Percentiles rank a stretch among this genome's conserved stretches.
phyloP scores from a whole-genome alignment of 2,888 invertebrate species.

The Trachelus troglodyta region DNA sequence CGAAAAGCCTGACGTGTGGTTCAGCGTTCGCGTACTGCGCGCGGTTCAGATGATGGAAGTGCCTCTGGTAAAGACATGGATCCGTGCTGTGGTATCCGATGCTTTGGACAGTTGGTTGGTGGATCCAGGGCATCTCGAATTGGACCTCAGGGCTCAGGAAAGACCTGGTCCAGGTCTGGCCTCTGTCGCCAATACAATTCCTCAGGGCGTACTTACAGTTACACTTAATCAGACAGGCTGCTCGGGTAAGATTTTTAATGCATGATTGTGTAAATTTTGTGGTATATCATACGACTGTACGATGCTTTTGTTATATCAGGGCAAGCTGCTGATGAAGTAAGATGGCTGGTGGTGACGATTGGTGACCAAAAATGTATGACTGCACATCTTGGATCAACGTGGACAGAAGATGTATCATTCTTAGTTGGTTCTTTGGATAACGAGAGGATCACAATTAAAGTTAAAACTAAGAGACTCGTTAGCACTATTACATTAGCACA shows the following conservation, averaged over 20 bases:
- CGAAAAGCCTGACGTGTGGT: constrained; percentile 70
- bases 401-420: constrained; percentile 68
- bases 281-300: neutral
- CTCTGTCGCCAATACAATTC: constrained; percentile 45
- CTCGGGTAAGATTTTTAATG: constrained; percentile 13
- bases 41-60: constrained; percentile 70
- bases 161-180: constrained; percentile 57
- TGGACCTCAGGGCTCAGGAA: constrained; percentile 56
- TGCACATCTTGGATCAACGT: constrained; percentile 59
- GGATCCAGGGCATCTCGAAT: constrained; percentile 64
- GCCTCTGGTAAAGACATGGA: constrained; percentile 69
- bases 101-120: constrained; percentile 66
- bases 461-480: constrained; percentile 68
- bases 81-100: constrained; percentile 69
- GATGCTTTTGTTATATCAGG: constrained; percentile 25
- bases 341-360: constrained; percentile 66
- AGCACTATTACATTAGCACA: constrained; percentile 67
- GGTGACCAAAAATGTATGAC: constrained; percentile 66
- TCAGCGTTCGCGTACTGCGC: constrained; percentile 67
- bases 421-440: constrained; percentile 65
- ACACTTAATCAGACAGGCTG: constrained; percentile 57
- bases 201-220: constrained; percentile 67
- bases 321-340: constrained; percentile 61
- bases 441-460: constrained; percentile 66
- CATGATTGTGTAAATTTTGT: neutral